These are phyloP conservation scores for Podarcis cretensis DNA, from an alignment of 2,113 vertebrate species.

Conservation along the genomic window DNA sequence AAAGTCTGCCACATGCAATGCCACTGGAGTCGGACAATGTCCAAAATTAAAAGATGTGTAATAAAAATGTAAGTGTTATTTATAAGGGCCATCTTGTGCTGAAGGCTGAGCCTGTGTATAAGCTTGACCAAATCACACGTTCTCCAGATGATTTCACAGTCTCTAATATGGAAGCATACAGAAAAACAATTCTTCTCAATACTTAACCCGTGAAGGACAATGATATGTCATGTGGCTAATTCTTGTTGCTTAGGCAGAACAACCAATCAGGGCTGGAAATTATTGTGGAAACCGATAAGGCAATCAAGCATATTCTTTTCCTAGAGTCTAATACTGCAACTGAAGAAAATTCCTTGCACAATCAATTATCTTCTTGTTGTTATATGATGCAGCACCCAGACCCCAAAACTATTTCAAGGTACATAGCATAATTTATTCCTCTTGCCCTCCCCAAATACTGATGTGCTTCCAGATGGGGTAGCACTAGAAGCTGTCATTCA, in stretches of 20 bases:
- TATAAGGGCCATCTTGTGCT: not conserved
- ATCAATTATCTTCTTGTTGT: not conserved
- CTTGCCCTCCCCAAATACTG: not conserved
- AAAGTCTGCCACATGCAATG: not conserved
- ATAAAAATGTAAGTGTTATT: not conserved
- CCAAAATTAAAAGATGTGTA: not conserved
- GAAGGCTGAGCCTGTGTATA: not conserved
- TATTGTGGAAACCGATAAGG: not conserved
- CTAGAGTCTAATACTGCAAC: not conserved
- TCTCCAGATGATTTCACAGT: not conserved
- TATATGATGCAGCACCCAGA: not conserved
- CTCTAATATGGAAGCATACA: not conserved
- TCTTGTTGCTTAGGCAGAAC: not conserved
- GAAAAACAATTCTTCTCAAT: not conserved
- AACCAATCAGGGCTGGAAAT: not conserved
- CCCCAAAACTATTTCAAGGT: not conserved
- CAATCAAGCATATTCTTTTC: not conserved
- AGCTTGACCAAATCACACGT: not conserved
- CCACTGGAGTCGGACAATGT: not conserved
- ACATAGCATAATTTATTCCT: not conserved
- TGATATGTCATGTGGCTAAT: not conserved
- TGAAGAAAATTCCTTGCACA: not conserved
- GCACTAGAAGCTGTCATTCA: not conserved
- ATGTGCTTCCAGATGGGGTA: not conserved
- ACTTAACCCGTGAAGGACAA: not conserved